phyloP scores from a whole-genome alignment of 2,113 vertebrate genomes.

The Chaenocephalus aceratus region DNA sequence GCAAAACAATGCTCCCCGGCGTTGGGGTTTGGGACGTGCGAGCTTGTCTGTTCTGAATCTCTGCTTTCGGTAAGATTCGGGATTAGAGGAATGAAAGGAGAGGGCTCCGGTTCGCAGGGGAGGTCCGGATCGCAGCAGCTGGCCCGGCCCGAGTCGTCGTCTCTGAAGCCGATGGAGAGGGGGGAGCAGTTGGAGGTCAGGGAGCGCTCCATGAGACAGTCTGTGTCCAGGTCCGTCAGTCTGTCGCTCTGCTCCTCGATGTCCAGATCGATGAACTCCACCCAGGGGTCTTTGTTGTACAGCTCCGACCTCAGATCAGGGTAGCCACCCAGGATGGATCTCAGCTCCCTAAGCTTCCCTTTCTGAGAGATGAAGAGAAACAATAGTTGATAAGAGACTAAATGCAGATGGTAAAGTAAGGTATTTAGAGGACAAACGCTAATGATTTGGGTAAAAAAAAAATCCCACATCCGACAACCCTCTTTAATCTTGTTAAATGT shows the following conservation, averaged over 20 bases:
- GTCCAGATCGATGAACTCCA: conserved; percentile 96
- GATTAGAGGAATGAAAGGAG: conserved; percentile 28
- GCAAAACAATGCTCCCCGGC: conserved; percentile 61
- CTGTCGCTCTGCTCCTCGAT: conserved; percentile 89
- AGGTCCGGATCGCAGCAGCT: conserved; percentile 95
- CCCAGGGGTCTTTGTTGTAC: conserved; percentile 91
- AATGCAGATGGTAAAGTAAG: too few species aligned
- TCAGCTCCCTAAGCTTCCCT: conserved; percentile 92
- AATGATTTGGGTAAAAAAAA: too few species aligned
- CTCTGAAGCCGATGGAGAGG: conserved; percentile 83
- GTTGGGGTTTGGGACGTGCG: conserved; percentile 39
- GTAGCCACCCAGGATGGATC: conserved; percentile 89
- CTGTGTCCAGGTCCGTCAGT: conserved; percentile 84
- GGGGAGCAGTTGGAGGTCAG: conserved; percentile 80
- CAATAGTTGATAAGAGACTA: background rate
- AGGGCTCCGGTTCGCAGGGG: conserved; percentile 69
- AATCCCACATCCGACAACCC: too few species aligned
- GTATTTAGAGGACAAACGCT: too few species aligned
- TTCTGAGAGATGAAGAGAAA: conserved; percentile 86
- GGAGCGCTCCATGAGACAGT: conserved; percentile 85
- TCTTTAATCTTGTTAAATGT: too few species aligned
- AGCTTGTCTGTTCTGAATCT: background rate
- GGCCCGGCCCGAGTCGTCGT: conserved; percentile 93
- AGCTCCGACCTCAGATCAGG: conserved; percentile 87
- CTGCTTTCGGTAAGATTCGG: conserved; percentile 9